Percentiles rank a stretch among this genome's conserved stretches.
Evolutionary conservation across 2,888 invertebrate genomes (phyloP).

Genomic region (Drosophila sordidula): DNA sequence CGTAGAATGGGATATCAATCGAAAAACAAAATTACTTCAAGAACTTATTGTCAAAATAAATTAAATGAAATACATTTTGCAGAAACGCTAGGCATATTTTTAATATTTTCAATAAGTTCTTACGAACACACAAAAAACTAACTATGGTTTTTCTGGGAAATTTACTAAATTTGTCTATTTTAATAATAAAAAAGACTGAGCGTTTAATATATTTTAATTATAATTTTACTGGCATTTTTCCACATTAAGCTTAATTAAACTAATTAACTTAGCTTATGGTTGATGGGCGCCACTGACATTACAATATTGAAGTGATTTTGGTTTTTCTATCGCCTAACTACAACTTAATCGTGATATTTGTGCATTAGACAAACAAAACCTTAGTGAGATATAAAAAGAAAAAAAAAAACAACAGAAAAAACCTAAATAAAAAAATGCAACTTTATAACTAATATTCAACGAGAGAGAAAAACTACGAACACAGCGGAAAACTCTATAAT

Average conservation of each 20-base stretch:
- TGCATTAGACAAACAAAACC: conserved; percentile 61
- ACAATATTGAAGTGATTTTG: conserved; percentile 67
- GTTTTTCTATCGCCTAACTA: conserved; percentile 34
- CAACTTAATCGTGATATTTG: conserved; percentile 62
- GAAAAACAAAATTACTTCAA: conserved; percentile 45
- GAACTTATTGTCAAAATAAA: background rate
- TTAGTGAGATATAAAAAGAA: conserved; percentile 50
- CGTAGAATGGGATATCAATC: no score
- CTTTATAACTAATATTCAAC: conserved; percentile 61
- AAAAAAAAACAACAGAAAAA: conserved; percentile 14
- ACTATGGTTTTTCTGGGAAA: no score
- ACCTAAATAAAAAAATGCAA: conserved; percentile 54
- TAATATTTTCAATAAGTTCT: no score
- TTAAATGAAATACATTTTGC: no score
- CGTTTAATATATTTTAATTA: background rate
- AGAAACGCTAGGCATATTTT: background rate
- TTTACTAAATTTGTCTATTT: no score
- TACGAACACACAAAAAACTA: no score
- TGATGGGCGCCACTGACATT: conserved; percentile 16
- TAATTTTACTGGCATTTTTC: background rate
- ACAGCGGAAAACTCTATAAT: conserved; percentile 62
- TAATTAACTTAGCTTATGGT: conserved; percentile 8
- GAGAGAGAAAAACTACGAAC: conserved; percentile 36
- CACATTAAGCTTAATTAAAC: conserved; percentile 9
- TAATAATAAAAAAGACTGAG: no score